Conservation (phyloP, 2,797 vertebrate genomes). For the Protonibea diacanthus region DNA sequence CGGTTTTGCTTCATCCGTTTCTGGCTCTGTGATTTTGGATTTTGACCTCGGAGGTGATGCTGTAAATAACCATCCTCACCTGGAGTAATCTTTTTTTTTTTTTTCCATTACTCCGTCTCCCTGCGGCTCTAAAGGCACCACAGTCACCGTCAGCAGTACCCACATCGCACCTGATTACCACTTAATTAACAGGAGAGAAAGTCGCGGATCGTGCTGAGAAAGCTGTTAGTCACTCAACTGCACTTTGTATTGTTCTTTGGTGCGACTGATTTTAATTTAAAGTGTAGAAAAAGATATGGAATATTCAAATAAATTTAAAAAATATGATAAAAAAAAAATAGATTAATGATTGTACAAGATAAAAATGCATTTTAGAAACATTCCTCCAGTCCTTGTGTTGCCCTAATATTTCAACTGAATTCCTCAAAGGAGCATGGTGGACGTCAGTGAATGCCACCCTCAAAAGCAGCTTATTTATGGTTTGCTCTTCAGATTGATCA, state of each 20-base stretch:
- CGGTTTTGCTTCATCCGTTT: conserved; percentile 8
- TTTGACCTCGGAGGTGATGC: conserved; percentile 32
- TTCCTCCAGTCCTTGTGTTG: not conserved
- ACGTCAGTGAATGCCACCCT: conserved; percentile 17
- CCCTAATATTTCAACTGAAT: not conserved
- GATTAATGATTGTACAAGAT: not conserved
- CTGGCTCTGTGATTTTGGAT: conserved; percentile 40
- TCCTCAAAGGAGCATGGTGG: not conserved
- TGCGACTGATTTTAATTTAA: not conserved
- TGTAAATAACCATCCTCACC: conserved; percentile 53
- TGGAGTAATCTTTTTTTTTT: conserved; percentile 27
- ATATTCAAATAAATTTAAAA: not conserved
- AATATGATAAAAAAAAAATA: not conserved
- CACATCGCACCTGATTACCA: conserved; percentile 63
- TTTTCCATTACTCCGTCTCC: conserved; percentile 63
- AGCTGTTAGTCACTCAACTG: conserved; percentile 25
- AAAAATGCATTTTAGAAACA: not conserved
- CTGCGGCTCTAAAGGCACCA: conserved; percentile 47
- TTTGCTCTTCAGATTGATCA: conserved; percentile 19
- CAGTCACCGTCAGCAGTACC: conserved; percentile 45
- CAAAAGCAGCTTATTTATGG: conserved; percentile 21
- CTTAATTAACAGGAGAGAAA: conserved; percentile 64
- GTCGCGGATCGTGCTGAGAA: conserved; percentile 39
- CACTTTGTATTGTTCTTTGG: not conserved
- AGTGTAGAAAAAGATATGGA: too few species aligned